Conservation (phyloP, 2,888 invertebrate species). For the Morinoia aosen region DNA sequence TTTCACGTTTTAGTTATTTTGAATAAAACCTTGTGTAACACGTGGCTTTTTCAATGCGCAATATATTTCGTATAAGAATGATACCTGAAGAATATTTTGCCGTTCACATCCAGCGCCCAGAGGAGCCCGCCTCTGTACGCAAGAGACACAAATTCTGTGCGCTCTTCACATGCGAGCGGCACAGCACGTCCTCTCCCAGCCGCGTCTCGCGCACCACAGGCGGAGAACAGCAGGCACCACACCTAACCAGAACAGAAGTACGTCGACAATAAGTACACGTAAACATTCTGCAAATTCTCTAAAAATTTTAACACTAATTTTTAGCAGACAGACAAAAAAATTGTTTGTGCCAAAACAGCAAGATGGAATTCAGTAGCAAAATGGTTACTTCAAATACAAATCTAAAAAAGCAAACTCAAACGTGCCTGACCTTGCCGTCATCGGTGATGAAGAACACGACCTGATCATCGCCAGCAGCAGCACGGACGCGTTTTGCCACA, state of each 20-base stretch:
- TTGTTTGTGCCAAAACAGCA: no score
- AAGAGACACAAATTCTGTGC: constrained; percentile 14
- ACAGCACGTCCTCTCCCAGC: background rate
- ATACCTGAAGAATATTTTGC: constrained; percentile 30
- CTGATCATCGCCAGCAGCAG: constrained; percentile 26
- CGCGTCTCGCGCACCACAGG: background rate
- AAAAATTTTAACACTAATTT: no score
- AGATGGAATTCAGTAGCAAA: no score
- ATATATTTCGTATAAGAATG: background rate
- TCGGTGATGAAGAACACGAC: constrained; percentile 29
- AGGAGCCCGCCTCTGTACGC: constrained; percentile 27
- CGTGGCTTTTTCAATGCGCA: background rate
- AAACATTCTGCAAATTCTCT: background rate
- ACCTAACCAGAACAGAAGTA: background rate
- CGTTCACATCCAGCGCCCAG: background rate
- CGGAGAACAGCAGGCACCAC: background rate
- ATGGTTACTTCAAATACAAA: no score
- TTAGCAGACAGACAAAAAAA: no score
- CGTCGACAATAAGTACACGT: background rate
- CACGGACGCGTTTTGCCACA: background rate
- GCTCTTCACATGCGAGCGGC: background rate
- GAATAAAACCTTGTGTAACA: no score
- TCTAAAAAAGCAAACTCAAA: no score
- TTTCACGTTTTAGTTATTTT: no score
- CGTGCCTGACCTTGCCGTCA: background rate